Base-by-base conservation (phyloP, 2,113 vertebrate species). In the Salvelinus namaycush region DNA sequence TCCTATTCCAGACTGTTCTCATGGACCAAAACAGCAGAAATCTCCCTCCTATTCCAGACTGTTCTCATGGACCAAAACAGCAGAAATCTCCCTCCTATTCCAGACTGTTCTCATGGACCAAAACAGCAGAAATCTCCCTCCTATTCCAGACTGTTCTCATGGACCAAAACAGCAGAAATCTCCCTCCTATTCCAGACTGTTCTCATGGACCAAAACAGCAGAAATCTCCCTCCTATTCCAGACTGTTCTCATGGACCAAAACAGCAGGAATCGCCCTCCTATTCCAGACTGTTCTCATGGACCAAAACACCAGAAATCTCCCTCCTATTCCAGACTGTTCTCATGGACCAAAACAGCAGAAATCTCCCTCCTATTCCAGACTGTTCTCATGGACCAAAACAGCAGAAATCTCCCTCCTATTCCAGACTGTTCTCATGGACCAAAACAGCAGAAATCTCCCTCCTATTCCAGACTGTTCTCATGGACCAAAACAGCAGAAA, bases 91-190 rank as follows among this genome's bases (percentile, higher is more conserved):
- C 11, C 5, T 51, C 39, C 39, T 14, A 26, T 72, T 70, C 74
- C 77, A 68, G 80, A 27, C 2, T 27, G 27, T 27, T 27, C 0
- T 2, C 62, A 64, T 71, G 39, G 79, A 80, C 64, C 80, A 85
- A 77, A 87, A 76, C 66, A 75, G 49, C 64, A 24, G 77, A 77
- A 74, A 77, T 72, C 73, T 72, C 12, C 11, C 5, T 51, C n/a
- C 34, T n/a, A 29, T 72, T 69, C 74, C 77, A 68, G 80, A 27
- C 27, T 27, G 27, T 27, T 27, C 0, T 2, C 62, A 64, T 71
- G 29, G 79, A 80, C 64, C 80, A 85, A 77, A 87, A 76, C 66
- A 75, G 49, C 64, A 29, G 77, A 77, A 74, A 78, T 72, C 73
- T 72, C 13, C 11, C 5, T 51, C 39, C 22, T 14, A 26, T 72